Evolutionary conservation across 2,797 vertebrate species (phyloP), one percentile per base, ranked within the genome.

Genomic region (Chromobotia macracanthus): DNA sequence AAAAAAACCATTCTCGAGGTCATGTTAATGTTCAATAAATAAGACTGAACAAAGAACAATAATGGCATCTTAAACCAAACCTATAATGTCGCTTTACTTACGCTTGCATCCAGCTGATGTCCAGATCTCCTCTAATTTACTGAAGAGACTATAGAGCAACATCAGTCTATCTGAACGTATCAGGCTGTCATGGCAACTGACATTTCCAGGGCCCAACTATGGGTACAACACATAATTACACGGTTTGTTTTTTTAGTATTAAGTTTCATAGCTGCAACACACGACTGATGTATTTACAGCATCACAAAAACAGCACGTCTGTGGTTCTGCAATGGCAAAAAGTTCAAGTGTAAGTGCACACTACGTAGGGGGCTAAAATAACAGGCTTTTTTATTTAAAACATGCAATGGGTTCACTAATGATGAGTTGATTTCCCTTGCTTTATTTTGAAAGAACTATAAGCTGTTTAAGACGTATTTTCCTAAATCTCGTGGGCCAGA

Each of bases 151-250:
- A 80, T 90, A 90, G 71, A 98, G 92, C 84, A 98, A 77, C 90
- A 98, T 96, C 77, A 98, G 89, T 60, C 96, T 93, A 66, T 98
- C 96, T 8, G 94, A 94, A 69, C 91, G 94, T 87, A 98, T 92
- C 56, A 99, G 94, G 84, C 91, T 95, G 87, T 92, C 93, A 77
- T 90, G 91, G 91, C 97, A 99, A 82, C 89, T 94, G 78, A 88
- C 89, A 69, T 94, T 95, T 44, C 92, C 92, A 0, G 96, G 92
- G 74, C 91, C 91, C 83, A 88, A 81, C 96, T 97, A 90, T 53
- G 88, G 86, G 79, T 25, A 90, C 41, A 82, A 16, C 19, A 87
- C 0, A 64, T 41, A 58, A 58, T 38, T 2, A 75, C 41, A 10
- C 48, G 51, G 12, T 11, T n/a, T 56, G 35, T 16, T 19, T 31